Percentiles rank a stretch among this genome's conserved stretches.
Evolutionary conservation across 1,140 invertebrate species (phyloP).

Genomic region (Aphelenchoides avenae): DNA sequence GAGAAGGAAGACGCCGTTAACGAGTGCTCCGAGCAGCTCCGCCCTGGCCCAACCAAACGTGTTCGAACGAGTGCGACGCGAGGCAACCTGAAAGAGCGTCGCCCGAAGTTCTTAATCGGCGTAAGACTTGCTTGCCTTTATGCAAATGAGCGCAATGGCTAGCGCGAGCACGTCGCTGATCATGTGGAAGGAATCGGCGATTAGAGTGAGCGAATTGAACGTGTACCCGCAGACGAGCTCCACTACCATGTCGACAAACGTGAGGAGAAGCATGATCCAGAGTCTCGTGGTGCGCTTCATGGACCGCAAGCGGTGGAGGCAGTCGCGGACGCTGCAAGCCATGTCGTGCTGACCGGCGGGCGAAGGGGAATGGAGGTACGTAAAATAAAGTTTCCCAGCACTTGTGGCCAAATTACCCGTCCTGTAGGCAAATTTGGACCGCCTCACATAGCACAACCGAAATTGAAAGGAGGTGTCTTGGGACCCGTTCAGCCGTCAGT

Average conservation of each 20-base stretch:
- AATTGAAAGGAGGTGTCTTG: too few relatives aligned
- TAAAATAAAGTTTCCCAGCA: too few relatives aligned
- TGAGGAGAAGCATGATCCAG: constrained; percentile 65
- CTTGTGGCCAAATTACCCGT: too few relatives aligned
- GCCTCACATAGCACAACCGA: too few relatives aligned
- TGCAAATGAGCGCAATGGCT: constrained; percentile 61
- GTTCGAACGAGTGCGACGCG: constrained; percentile 58
- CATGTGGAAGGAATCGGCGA: constrained; percentile 66
- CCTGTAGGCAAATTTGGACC: too few relatives aligned
- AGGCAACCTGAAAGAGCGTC: neutral
- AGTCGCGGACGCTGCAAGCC: too few relatives aligned
- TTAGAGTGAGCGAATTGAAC: constrained; percentile 64
- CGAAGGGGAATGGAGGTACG: too few relatives aligned
- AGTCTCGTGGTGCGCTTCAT: too few relatives aligned
- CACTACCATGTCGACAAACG: constrained; percentile 63
- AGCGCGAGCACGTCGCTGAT: constrained; percentile 64
- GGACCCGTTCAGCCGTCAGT: too few relatives aligned
- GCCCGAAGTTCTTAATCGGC: too few relatives aligned
- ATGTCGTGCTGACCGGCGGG: too few relatives aligned
- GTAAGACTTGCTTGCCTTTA: constrained; percentile 9
- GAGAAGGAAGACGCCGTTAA: constrained; percentile 64
- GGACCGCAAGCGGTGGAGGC: too few relatives aligned
- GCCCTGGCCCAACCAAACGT: constrained; percentile 65
- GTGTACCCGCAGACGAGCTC: constrained; percentile 65
- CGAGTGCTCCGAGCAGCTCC: constrained; percentile 64